Percentiles rank a stretch among this genome's conserved stretches.
phyloP scores from a whole-genome alignment of 2,113 vertebrate genomes.

The Paracanthobrama guichenoti region DNA sequence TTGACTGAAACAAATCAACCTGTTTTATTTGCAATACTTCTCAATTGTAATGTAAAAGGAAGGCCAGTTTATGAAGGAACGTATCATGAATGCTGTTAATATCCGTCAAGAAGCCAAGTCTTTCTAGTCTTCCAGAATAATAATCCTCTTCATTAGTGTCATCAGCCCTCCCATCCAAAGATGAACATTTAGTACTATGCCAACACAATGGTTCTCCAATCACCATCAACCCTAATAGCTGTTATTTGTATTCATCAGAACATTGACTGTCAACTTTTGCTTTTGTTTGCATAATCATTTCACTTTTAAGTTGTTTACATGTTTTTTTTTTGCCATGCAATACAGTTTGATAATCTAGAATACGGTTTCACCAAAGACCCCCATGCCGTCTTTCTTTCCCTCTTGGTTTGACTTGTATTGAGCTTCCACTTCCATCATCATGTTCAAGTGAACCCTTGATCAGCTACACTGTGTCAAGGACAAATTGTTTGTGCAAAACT shows the following conservation, averaged over 20 bases:
- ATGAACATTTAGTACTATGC: conserved; percentile 28
- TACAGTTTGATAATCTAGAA: conserved; percentile 28
- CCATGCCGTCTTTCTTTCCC: conserved; percentile 6
- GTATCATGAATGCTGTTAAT: conserved; percentile 22
- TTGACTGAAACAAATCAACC: background rate
- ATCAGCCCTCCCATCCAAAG: conserved; percentile 24
- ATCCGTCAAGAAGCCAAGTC: conserved; percentile 34
- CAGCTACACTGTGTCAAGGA: conserved; percentile 28
- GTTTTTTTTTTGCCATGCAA: conserved; percentile 27
- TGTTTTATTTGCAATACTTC: conserved; percentile 13
- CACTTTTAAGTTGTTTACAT: conserved; percentile 24
- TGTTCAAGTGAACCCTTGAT: background rate
- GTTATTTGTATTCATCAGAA: conserved; percentile 9
- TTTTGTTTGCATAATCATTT: conserved; percentile 38
- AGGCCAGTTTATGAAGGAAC: conserved; percentile 38
- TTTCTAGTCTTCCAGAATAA: conserved; percentile 48
- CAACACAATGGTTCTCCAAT: background rate
- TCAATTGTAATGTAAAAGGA: conserved; percentile 30
- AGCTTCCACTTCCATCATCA: conserved; percentile 26
- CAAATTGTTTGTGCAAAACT: background rate
- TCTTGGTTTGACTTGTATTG: background rate
- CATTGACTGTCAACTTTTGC: background rate
- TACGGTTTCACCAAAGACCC: conserved; percentile 51
- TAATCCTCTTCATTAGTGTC: background rate
- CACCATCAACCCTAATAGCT: background rate